phyloP scores from a whole-genome alignment of 2,888 invertebrate species.

The Scelioninae gen. 1 region DNA sequence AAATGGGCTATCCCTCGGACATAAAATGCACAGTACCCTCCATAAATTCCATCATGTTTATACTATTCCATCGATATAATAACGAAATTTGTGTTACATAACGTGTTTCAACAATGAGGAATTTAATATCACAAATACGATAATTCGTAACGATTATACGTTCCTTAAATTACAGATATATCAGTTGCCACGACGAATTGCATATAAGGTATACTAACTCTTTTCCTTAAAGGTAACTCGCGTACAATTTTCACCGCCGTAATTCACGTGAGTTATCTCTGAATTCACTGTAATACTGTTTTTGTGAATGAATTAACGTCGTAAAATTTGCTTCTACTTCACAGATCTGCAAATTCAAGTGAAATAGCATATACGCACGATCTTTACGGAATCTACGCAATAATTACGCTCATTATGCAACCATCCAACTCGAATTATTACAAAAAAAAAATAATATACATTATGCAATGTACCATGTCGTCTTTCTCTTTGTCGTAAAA shows the following conservation, averaged over 20 bases:
- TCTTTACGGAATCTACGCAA: slow-evolving; percentile 47
- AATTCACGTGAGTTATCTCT: slow-evolving; percentile 49
- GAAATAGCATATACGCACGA: slow-evolving; percentile 27
- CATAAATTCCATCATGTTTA: slow-evolving; percentile 37
- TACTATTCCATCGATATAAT: slow-evolving; percentile 41
- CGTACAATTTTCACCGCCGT: slow-evolving; percentile 54
- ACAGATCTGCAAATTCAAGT: slow-evolving; percentile 1
- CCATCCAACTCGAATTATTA: slow-evolving; percentile 32
- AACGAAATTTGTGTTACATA: slow-evolving; percentile 50
- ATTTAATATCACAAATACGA: slow-evolving; percentile 51
- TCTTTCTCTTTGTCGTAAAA: slow-evolving; percentile 46
- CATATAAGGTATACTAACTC: slow-evolving; percentile 26
- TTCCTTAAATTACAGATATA: slow-evolving; percentile 56
- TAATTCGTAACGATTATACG: slow-evolving; percentile 48
- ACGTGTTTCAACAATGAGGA: slow-evolving; percentile 40
- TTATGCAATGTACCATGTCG: slow-evolving; percentile 31
- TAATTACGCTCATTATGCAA: slow-evolving; percentile 46
- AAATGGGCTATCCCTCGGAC: slow-evolving; percentile 4
- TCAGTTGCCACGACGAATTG: slow-evolving; percentile 29
- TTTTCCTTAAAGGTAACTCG: slow-evolving; percentile 37
- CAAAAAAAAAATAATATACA: slow-evolving; percentile 43
- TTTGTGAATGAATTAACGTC: slow-evolving; percentile 63
- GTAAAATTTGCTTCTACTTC: slow-evolving; percentile 38
- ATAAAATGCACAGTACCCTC: slow-evolving; percentile 26
- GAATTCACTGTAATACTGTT: slow-evolving; percentile 34